A percentile compares a stretch with the other conserved stretches of the same genome.
Evolutionary conservation across 2,113 vertebrate species (phyloP).

Genomic region (Rhabdomys dilectus): DNA sequence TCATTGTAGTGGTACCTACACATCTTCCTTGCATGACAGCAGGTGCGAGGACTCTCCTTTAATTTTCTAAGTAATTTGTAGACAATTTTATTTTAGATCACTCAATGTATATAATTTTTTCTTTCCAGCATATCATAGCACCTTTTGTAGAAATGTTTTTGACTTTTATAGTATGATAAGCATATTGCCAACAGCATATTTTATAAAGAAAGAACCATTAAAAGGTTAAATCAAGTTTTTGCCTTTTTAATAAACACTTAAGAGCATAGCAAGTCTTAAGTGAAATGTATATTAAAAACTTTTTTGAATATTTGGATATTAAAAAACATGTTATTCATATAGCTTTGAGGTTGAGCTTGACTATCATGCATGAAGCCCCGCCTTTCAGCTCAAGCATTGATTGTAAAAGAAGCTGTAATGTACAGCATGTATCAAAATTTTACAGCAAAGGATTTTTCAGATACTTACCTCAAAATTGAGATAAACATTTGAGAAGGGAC

Average conservation of each 20-base stretch:
- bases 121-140: background rate
- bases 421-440: background rate
- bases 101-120: slow-evolving; percentile 42
- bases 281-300: background rate
- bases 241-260: background rate
- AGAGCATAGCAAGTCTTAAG: background rate
- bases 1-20: background rate
- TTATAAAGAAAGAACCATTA: background rate
- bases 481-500: background rate
- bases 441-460: background rate
- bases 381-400: background rate
- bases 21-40: background rate
- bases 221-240: background rate
- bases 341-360: background rate
- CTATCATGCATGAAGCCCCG: background rate
- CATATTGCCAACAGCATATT: background rate
- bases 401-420: background rate
- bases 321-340: background rate
- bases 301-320: background rate
- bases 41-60: background rate
- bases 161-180: background rate
- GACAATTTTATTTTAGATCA: slow-evolving; percentile 47
- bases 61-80: slow-evolving; percentile 24
- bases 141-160: slow-evolving; percentile 16
- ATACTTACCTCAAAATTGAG: background rate